Conservation (phyloP, 2,113 vertebrate species). For the Ifrita kowaldi region DNA sequence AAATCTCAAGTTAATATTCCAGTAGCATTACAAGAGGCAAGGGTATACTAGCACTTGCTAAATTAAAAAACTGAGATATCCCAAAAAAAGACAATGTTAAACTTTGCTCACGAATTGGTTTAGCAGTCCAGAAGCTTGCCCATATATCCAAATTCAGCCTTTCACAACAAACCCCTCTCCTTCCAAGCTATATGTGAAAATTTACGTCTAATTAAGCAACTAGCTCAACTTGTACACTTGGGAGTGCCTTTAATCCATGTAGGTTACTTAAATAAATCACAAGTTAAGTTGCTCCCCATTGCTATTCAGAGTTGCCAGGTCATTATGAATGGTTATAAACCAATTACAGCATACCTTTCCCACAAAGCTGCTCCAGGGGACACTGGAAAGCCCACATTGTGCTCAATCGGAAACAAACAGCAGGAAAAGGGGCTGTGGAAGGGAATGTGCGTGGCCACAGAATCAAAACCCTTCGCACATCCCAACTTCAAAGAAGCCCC, state of each 20-base stretch:
- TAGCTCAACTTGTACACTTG: conserved; percentile 14
- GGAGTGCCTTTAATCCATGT: conserved; percentile 55
- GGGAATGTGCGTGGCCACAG: background rate
- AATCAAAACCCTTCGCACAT: conserved; percentile 4
- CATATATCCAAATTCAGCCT: conserved; percentile 8
- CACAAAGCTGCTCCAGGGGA: conserved; percentile 33
- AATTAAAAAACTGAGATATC: background rate
- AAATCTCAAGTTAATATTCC: conserved; percentile 17
- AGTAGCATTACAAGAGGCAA: conserved; percentile 2
- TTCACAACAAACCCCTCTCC: background rate
- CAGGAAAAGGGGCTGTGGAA: background rate
- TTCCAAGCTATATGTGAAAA: conserved; percentile 48
- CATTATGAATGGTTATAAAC: conserved; percentile 47
- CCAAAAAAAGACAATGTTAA: background rate
- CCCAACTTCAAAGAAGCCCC: background rate
- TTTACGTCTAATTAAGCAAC: conserved; percentile 45
- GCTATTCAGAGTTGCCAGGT: conserved; percentile 36
- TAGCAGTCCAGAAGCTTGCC: conserved; percentile 25
- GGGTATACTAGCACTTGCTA: background rate
- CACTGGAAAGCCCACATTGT: background rate
- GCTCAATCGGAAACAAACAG: background rate
- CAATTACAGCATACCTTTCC: conserved; percentile 55
- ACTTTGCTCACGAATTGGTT: conserved; percentile 10
- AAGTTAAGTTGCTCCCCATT: conserved; percentile 44
- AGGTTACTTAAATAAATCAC: conserved; percentile 61